phyloP scores from a whole-genome alignment of 2,888 invertebrate species.

The Rambutsinella grinnellia region DNA sequence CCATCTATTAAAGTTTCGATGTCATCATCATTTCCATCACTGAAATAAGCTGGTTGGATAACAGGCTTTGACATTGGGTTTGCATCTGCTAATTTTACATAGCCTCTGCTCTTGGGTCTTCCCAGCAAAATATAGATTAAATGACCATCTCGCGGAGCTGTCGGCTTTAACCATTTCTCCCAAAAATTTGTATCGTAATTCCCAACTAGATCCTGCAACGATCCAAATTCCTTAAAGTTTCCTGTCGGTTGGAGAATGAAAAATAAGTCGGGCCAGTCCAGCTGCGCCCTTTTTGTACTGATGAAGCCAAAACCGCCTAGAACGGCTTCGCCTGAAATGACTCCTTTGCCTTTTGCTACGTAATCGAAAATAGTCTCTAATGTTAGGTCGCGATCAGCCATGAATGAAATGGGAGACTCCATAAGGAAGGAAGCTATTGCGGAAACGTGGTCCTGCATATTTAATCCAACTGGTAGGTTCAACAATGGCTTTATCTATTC shows the following conservation, averaged over 20 bases:
- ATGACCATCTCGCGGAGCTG: conserved; percentile 17
- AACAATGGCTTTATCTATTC: conserved; percentile 22
- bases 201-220: conserved; percentile 1
- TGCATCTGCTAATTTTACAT: conserved; percentile 24
- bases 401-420: conserved; percentile 16
- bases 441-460: conserved; percentile 35
- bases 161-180: conserved; percentile 14
- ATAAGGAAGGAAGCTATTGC: conserved; percentile 2
- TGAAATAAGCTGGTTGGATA: conserved; percentile 51
- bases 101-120: conserved; percentile 45
- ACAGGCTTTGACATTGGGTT: conserved; percentile 34
- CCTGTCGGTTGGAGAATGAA: conserved; percentile 10
- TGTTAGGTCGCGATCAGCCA: neutral
- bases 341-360: conserved; percentile 4
- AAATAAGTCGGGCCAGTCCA: conserved; percentile 28
- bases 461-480: conserved; percentile 30
- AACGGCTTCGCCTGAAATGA: neutral
- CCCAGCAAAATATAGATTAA: conserved; percentile 31
- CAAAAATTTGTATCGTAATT: conserved; percentile 3
- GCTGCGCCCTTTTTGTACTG: conserved; percentile 5
- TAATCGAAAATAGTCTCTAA: conserved; percentile 3
- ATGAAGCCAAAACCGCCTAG: conserved; percentile 17
- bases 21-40: conserved; percentile 47
- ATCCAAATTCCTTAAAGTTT: conserved; percentile 23
- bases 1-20: conserved; percentile 21